Base-by-base conservation (phyloP, 2,888 invertebrate genomes). In the Leucophenga montana region DNA sequence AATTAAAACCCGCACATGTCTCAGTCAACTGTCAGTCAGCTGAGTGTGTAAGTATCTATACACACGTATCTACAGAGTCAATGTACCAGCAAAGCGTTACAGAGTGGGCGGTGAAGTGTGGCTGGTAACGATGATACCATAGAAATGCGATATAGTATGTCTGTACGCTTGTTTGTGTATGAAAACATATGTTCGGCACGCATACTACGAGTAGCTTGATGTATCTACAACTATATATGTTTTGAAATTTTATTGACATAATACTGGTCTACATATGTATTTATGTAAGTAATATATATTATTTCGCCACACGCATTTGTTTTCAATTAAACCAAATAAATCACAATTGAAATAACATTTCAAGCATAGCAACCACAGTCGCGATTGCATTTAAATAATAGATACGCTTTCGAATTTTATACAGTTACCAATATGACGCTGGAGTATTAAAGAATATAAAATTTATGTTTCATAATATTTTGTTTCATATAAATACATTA, bases 291-390 rank as follows among this genome's bases (percentile, higher is more conserved):
- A 11, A 39, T 11, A 39, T 39, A 11, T 39, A 39, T 39, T 8
- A 5, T 39, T 39, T 39, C 4, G 39, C 3, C 39, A 22, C 14
- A 56, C 66, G 66, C 70, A 53, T 68, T 72, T 68, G 62, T 57
- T 74, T 67, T 70, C 71, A 72, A 73, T 76, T 69, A 73, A 73
- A 59, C 61, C 67, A 69, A 71, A 73, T 69, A 72, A 71, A 73
- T 73, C 66, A 72, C 71, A 76, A 74, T 73, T 73, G 72, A 65
- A 59, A 33, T n/a, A 31, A 8, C 33, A 59, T 50, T 50, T 50
- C 18, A 39, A 39, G 39, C 39, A 50, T 50, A 16, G 8, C 18
- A 50, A 16, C 50, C 18, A 50, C 50, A 16, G 46, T 14, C 20
- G 13, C 53, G 11, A n/a, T 39, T 9, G 46, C 22, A 50, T 9